Percentiles rank a stretch among this genome's conserved stretches.
These are phyloP conservation scores for Drosophila guanche DNA, from an alignment of 1,140 invertebrate genomes.

Conservation along the genomic window DNA sequence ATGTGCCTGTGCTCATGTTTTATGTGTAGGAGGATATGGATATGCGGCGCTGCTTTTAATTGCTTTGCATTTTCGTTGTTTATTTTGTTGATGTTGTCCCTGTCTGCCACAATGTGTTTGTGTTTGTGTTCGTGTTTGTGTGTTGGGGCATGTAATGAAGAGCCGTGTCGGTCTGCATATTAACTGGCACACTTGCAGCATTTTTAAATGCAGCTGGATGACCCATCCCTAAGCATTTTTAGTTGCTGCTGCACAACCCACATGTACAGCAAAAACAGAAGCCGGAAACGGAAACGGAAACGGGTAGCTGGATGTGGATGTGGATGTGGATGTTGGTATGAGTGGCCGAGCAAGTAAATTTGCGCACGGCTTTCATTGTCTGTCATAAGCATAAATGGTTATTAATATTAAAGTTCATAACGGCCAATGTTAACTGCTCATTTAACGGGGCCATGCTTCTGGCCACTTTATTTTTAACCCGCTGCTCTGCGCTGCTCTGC, in stretches of 20 bases:
- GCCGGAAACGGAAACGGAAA: neutral
- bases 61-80: constrained; percentile 78
- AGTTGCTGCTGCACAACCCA: constrained; percentile 56
- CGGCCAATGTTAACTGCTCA: constrained; percentile 60
- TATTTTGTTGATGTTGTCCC: constrained; percentile 56
- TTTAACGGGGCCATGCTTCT: constrained; percentile 55
- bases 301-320: neutral
- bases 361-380: constrained; percentile 59
- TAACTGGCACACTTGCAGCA: constrained; percentile 68
- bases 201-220: constrained; percentile 63
- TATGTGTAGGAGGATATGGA: constrained; percentile 42
- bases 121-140: constrained; percentile 16
- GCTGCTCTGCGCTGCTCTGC: constrained; percentile 9
- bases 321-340: neutral
- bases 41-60: constrained; percentile 78
- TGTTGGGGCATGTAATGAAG: constrained; percentile 64
- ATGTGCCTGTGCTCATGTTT: constrained; percentile 68
- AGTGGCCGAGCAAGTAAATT: constrained; percentile 17
- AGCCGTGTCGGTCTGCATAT: constrained; percentile 74
- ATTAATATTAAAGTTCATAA: constrained; percentile 76
- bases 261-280: constrained; percentile 65
- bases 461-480: constrained; percentile 57
- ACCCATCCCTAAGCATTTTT: constrained; percentile 64
- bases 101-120: constrained; percentile 15
- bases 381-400: constrained; percentile 78